Conservation (phyloP, 2,113 vertebrate genomes). For the Chaetura pelagica region DNA sequence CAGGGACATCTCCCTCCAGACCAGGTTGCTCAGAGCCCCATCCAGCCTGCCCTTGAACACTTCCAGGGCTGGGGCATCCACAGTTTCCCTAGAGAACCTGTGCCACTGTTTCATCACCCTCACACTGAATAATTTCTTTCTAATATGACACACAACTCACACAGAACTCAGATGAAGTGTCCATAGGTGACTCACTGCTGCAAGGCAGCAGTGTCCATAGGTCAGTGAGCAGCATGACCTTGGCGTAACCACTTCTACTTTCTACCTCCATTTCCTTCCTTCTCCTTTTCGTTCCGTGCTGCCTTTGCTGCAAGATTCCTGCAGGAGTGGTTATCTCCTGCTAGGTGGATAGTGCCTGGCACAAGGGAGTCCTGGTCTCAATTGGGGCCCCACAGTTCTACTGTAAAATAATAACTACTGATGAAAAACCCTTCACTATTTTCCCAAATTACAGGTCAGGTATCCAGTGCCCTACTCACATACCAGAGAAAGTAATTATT, state of each 20-base stretch:
- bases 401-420: slow-evolving; percentile 47
- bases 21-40: too few species aligned
- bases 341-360: background rate
- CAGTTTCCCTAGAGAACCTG: too few species aligned
- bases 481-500: slow-evolving; percentile 49
- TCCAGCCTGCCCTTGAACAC: too few species aligned
- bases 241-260: background rate
- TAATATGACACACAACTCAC: too few species aligned
- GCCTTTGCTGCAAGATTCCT: background rate
- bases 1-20: too few species aligned
- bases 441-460: slow-evolving; percentile 59
- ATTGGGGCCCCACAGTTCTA: background rate
- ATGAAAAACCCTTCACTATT: slow-evolving; percentile 31
- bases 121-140: too few species aligned
- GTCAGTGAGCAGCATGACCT: background rate
- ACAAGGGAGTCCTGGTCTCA: background rate
- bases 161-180: accelerated
- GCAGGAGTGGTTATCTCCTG: background rate
- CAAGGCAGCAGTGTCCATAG: background rate
- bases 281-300: background rate
- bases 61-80: too few species aligned
- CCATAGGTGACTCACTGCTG: background rate
- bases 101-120: too few species aligned
- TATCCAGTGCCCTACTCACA: slow-evolving; percentile 25
- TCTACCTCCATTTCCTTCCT: background rate